These are phyloP conservation scores for Onychomys arenicola DNA, from an alignment of 2,797 vertebrate species.

Conservation along the genomic window DNA sequence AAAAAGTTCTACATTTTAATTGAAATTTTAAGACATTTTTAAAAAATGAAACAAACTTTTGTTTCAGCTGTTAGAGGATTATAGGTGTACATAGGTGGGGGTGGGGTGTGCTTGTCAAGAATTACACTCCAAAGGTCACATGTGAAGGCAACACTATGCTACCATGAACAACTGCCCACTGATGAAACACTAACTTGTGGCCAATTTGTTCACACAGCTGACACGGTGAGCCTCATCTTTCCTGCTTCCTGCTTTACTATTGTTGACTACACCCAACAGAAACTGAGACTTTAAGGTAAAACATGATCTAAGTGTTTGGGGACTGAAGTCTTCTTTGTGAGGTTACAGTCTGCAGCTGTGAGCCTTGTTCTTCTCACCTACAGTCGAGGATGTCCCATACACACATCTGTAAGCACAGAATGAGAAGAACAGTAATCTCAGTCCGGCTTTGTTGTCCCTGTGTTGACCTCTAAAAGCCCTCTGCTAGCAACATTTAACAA, in stretches of 20 bases:
- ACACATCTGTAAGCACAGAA: not conserved
- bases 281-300: not conserved
- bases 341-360: not conserved
- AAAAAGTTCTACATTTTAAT: not conserved
- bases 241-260: not conserved
- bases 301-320: not conserved
- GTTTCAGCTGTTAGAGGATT: not conserved
- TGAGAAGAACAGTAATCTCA: not conserved
- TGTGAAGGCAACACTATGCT: not conserved
- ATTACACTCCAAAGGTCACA: not conserved
- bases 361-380: not conserved
- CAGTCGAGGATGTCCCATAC: not conserved
- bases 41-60: conserved; percentile 32
- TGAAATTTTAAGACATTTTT: conserved; percentile 15
- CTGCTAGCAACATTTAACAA: not conserved
- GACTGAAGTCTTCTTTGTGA: not conserved
- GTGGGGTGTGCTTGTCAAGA: not conserved
- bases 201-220: not conserved
- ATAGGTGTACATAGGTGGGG: not conserved
- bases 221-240: not conserved
- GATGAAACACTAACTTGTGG: not conserved
- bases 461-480: not conserved
- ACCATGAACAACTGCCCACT: not conserved
- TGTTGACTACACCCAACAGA: not conserved
- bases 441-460: not conserved